A percentile compares a stretch with the other conserved stretches of the same genome.
These are phyloP conservation scores for Setophaga kirtlandii DNA, from an alignment of 2,113 vertebrate species.

Conservation along the genomic window DNA sequence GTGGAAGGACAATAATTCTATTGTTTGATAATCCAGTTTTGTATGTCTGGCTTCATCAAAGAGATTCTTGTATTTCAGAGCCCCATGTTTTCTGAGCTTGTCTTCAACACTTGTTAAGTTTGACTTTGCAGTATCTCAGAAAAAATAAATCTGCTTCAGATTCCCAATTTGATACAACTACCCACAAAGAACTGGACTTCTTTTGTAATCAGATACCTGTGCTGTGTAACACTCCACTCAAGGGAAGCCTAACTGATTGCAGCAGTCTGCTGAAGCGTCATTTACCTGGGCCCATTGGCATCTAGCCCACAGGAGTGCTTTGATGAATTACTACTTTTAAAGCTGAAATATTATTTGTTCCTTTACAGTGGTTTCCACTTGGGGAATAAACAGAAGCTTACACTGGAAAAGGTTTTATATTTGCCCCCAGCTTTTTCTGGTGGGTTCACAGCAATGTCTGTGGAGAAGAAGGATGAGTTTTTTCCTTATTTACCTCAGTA, in stretches of 20 bases:
- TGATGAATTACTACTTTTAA: not conserved
- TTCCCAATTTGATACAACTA: slow-evolving; percentile 10
- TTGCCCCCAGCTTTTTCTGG: not conserved
- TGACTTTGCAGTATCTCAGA: slow-evolving; percentile 51
- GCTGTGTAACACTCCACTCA: not conserved
- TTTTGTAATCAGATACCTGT: slow-evolving; percentile 33
- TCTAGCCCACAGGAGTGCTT: not conserved
- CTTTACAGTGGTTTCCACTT: not conserved
- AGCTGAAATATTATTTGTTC: not conserved
- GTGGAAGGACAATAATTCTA: slow-evolving; percentile 42
- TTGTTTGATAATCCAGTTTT: slow-evolving; percentile 51
- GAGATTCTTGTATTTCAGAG: slow-evolving; percentile 50
- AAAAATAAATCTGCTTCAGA: slow-evolving; percentile 32
- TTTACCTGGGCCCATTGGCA: not conserved
- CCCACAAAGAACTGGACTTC: not conserved
- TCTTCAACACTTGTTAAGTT: slow-evolving; percentile 54
- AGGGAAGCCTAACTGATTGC: not conserved
- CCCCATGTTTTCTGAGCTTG: slow-evolving; percentile 12
- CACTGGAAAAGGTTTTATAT: not conserved
- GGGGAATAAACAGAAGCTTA: not conserved
- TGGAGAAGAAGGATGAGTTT: not conserved
- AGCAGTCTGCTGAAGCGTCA: not conserved
- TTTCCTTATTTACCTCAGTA: not conserved
- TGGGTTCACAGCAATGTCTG: not conserved
- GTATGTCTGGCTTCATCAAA: slow-evolving; percentile 54